These are phyloP conservation scores for Neopipo cinnamomea DNA, from an alignment of 2,113 vertebrate genomes.

Conservation along the genomic window DNA sequence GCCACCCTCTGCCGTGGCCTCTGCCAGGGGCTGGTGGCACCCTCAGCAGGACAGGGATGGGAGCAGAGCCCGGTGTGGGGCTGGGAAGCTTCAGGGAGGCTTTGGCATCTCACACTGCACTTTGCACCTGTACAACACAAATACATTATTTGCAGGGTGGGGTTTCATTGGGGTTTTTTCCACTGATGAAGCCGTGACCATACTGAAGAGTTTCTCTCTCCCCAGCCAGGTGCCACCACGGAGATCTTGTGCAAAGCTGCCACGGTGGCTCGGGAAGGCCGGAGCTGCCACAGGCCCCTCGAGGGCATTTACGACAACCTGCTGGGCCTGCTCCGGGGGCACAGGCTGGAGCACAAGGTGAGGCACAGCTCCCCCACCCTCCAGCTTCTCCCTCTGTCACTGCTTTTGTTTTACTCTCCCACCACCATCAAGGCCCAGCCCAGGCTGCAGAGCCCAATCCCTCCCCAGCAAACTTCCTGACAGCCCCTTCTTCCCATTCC, in stretches of 20 bases:
- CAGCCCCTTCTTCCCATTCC: accelerated
- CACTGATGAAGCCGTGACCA: accelerated
- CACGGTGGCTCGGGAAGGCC: accelerated
- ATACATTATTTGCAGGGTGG: accelerated
- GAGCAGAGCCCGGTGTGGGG: accelerated
- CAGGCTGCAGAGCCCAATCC: not conserved
- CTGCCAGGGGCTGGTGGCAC: not conserved
- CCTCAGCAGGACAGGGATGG: not conserved
- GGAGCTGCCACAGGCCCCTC: not conserved
- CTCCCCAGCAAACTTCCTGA: not conserved
- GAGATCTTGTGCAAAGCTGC: conserved; percentile 47
- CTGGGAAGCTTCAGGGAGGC: not conserved
- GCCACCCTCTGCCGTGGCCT: not conserved
- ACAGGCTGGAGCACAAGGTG: not conserved
- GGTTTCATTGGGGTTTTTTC: too few relatives aligned
- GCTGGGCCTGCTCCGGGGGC: accelerated
- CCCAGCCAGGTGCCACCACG: not conserved
- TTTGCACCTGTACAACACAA: not conserved
- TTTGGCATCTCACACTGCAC: not conserved
- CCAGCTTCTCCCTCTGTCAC: accelerated
- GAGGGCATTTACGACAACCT: not conserved
- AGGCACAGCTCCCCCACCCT: not conserved
- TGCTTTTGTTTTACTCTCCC: accelerated
- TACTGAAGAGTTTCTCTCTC: not conserved
- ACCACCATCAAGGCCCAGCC: accelerated